A percentile compares a stretch with the other conserved stretches of the same genome.
phyloP scores from a whole-genome alignment of 2,888 invertebrate genomes.

The Fragum sueziense region DNA sequence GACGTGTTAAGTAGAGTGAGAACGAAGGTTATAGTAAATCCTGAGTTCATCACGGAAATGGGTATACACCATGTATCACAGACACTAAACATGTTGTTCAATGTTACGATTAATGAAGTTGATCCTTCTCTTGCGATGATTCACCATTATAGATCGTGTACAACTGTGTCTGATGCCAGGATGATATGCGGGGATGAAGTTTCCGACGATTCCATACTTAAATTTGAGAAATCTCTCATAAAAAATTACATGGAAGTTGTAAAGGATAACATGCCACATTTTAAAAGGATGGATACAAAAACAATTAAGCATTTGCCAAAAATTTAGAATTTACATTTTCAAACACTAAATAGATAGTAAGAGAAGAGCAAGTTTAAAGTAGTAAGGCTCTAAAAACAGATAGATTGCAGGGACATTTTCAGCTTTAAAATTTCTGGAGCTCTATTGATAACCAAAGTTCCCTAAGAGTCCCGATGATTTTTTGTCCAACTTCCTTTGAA shows the following conservation, averaged over 20 bases:
- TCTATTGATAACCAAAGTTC: too few relatives aligned
- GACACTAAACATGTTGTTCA: constrained; percentile 4
- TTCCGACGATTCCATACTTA: constrained; percentile 63
- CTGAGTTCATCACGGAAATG: constrained; percentile 69
- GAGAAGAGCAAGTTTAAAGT: too few relatives aligned
- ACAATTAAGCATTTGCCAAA: background rate
- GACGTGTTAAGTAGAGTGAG: constrained; percentile 59
- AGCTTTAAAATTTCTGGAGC: too few relatives aligned
- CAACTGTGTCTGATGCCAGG: constrained; percentile 63
- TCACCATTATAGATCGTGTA: constrained; percentile 72
- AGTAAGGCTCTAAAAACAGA: too few relatives aligned
- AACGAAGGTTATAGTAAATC: constrained; percentile 71
- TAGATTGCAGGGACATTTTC: too few relatives aligned
- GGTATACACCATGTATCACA: constrained; percentile 76
- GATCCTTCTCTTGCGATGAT: constrained; percentile 62
- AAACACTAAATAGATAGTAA: too few relatives aligned
- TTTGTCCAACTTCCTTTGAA: too few relatives aligned
- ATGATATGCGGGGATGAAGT: constrained; percentile 63
- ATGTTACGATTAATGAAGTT: constrained; percentile 41
- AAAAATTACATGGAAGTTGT: constrained; percentile 55
- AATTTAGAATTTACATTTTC: too few relatives aligned
- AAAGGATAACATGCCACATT: constrained; percentile 47
- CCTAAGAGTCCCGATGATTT: too few relatives aligned
- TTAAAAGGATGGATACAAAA: background rate
- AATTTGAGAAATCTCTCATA: constrained; percentile 49